Base-by-base conservation (phyloP, 2,113 vertebrate genomes). In the Aramus guarauna region DNA sequence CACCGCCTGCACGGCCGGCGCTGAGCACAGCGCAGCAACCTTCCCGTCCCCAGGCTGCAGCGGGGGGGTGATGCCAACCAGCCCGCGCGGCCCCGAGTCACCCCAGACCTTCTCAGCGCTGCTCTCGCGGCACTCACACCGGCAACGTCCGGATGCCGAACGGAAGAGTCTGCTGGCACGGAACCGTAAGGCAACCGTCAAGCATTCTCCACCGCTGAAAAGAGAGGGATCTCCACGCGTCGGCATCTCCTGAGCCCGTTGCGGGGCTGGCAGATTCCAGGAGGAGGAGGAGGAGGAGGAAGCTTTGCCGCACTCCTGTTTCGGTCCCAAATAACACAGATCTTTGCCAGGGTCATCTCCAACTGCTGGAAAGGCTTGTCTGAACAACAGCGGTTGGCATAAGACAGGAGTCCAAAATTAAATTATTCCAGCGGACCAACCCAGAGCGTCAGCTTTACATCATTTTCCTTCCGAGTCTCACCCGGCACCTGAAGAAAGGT, bases 41-140 rank as follows among this genome's bases (percentile, higher is more conserved):
- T 21, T 21, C 26, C 43, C 11, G 0, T 4, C 34, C 58, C 2
- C 2, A 34, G 32, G 36, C 50, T 15, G 26, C 37, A 21, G 29
- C 1, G 2, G 14, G 34, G 36, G 4, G 3, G 5, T 0, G 1
- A 47, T 5, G 29, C 53, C 37, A 26, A 26, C 60, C 45, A 45
- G 60, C 37, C n/a, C 3, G 1, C 24, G 1, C n/a, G 20, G 41
- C 50, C 34, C 34, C 18, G 9, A 3, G 22, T 9, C 43, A 21
- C 10, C 58, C 26, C 41, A 17, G 53, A 15, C 29, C 15, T 66
- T 34, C 12, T 15, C 23, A 8, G 1, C 3, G 10, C 43, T 32
- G 29, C 67, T n/a, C 52, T 53, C 15, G 15, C 60, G 12, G 59
- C 53, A 7, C 5, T 36, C 68, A 19, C 47, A 29, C 27, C 39